Conservation (phyloP, 2,888 invertebrate genomes). For the Hydriomena furcata region DNA sequence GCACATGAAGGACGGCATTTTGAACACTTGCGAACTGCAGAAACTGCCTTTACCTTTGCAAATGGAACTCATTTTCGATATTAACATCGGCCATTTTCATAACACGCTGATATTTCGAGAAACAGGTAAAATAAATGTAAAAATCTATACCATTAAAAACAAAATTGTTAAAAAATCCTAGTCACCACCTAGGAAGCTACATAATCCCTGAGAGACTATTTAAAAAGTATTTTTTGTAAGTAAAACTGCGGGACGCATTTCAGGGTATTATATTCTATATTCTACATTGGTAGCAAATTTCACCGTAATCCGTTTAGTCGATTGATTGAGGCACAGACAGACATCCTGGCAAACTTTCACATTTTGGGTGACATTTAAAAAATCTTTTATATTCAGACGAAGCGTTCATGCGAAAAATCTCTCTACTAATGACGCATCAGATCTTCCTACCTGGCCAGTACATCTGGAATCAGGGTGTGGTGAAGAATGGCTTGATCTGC, state of each 20-base stretch:
- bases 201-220: too few species aligned
- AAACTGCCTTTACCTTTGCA: constrained; percentile 65
- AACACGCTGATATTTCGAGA: constrained; percentile 65
- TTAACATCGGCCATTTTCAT: constrained; percentile 71
- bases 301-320: too few species aligned
- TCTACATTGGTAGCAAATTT: too few species aligned
- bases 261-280: too few species aligned
- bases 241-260: too few species aligned
- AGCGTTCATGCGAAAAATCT: constrained; percentile 71
- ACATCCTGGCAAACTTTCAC: too few species aligned
- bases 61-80: constrained; percentile 77
- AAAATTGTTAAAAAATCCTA: too few species aligned
- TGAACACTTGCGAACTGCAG: constrained; percentile 55
- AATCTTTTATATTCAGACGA: constrained; percentile 57
- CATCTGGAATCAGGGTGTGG: constrained; percentile 74
- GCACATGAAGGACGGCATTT: constrained; percentile 70
- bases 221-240: too few species aligned
- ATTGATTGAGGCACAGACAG: too few species aligned
- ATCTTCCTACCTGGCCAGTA: constrained; percentile 65
- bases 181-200: too few species aligned
- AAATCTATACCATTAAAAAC: too few species aligned
- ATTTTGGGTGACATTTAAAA: too few species aligned
- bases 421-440: constrained; percentile 69
- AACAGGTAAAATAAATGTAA: constrained; percentile 44
- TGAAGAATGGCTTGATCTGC: constrained; percentile 71